Evolutionary conservation across 2,888 invertebrate genomes (phyloP), one percentile per base, ranked within the genome.

Genomic region (Scaptomyza reducta): DNA sequence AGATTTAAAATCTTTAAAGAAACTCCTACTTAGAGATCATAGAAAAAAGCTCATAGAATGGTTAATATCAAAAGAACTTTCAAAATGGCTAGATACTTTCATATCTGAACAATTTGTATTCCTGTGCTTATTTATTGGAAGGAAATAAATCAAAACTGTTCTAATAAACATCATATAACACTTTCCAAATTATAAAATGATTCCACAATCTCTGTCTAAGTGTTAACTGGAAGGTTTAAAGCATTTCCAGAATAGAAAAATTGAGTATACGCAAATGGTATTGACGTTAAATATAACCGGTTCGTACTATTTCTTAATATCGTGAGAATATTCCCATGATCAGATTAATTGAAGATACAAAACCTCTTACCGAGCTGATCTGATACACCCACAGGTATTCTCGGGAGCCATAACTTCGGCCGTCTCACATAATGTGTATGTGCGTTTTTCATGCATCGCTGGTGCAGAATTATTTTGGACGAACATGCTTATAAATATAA

Each of bases 401-500:
- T 45, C 29, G n/a, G 35, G 42, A 57, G 16, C 13, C 45, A 69
- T 57, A 58, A 35, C 31, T 56, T 50, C 18, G 38, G 27, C 46
- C 55, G 49, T 49, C 3, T 49, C 3, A 16, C 51, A 50, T 47
- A 60, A 45, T 25, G 25, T 29, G 45, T 57, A 67, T 46, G 58
- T 68, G 56, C 61, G 64, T 54, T 57, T 64, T 77, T 77, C 75
- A 82, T 76, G 84, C 75, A 75, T 76, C 55, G 81, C 58, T 78
- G 76, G 49, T 66, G 66, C 63, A 63, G 60, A 73, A 72, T 73
- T 70, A 57, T 73, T 63, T 74, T 70, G 67, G 54, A 55, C 63
- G 58, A 63, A 63, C 58, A 60, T 65, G 72, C 45, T 51, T 70
- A 58, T 63, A 63, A 60, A 29, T 38, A 45, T 38, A 45, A 18